Base-by-base conservation (phyloP, 1,140 invertebrate species). In the Aphelinus certus region DNA sequence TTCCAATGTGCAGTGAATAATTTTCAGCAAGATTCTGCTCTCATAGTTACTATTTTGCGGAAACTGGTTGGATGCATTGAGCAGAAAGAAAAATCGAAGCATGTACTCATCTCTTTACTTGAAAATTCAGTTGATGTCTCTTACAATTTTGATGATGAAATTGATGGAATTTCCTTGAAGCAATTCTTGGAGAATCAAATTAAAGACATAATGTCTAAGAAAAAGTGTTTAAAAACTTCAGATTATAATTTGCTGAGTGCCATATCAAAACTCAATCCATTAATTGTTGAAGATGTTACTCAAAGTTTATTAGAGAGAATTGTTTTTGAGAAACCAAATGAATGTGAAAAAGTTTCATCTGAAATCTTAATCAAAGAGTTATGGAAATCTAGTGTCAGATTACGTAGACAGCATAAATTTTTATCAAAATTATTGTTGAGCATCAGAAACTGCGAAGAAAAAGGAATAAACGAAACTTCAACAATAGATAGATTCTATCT, bases 231-330 rank as follows among this genome's bases (percentile, higher is more conserved):
- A 5, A 79, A 9, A 4, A 10, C 4, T 4, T 60, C 60, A 7
- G 80, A 84, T 72, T 86, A 82, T 68, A 57, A 81, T 7, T 60
- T 82, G 60, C 66, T 87, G 1, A 65, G 60, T 46, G 68, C 73
- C 53, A 79, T 88, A 51, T 68, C 82, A 46, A 76, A 77, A 70
- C 77, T 85, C 1, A 86, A 88, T 82, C 85, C 85, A 67, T 56
- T 84, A 3, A 74, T 86, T 26, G 79, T 87, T 53, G 85, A 86
- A 66, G 81, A 74, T 45, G 82, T 79, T 51, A 79, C 79, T 47
- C 72, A 81, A 63, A 56, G 49, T 56, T 79, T 86, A 10, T 62
- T 87, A 7, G 71, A 75, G 55, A 84, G 74, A 77, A 76, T 83
- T 66, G 70, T 85, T 57, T 60, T 77, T n/a, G 69, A 76, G 71